phyloP scores from a whole-genome alignment of 2,113 vertebrate species.

The Ailuropoda melanoleuca region DNA sequence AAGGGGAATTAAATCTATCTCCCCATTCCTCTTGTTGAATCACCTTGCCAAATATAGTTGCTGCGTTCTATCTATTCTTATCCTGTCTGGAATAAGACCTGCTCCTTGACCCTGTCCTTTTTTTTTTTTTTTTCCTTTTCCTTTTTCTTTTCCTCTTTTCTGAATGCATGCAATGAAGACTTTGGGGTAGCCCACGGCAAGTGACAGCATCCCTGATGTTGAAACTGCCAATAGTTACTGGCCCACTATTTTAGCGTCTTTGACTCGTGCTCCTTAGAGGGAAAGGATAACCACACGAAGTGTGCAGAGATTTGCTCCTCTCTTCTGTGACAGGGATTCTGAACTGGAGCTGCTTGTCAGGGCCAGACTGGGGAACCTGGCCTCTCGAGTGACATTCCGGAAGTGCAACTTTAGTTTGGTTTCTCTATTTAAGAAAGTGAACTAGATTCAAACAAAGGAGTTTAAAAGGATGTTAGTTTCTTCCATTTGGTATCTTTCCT shows the following conservation, averaged over 20 bases:
- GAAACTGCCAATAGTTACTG: constrained; percentile 33
- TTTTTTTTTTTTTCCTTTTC: background rate
- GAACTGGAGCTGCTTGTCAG: background rate
- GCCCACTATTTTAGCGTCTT: background rate
- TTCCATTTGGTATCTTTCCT: background rate
- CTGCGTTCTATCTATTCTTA: constrained; percentile 23
- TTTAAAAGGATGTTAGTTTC: background rate
- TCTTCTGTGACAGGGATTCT: constrained; percentile 30
- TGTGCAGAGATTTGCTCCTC: background rate
- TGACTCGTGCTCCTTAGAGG: background rate
- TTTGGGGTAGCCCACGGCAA: constrained; percentile 1
- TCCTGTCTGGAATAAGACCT: constrained; percentile 12
- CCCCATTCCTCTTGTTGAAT: constrained; percentile 37
- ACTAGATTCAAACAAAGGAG: background rate
- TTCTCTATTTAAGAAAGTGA: background rate
- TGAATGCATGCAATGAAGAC: background rate
- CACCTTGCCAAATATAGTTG: constrained; percentile 65
- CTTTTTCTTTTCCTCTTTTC: background rate
- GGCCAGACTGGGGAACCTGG: background rate
- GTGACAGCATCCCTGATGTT: background rate
- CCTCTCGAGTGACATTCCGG: background rate
- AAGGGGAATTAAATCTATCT: constrained; percentile 45
- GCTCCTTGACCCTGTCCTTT: background rate
- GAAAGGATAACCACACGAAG: constrained; percentile 23
- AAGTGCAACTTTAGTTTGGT: background rate